Evolutionary conservation across 2,888 invertebrate species (phyloP), one percentile per base, ranked within the genome.

Genomic region (Himalopsyche kuldschensis): DNA sequence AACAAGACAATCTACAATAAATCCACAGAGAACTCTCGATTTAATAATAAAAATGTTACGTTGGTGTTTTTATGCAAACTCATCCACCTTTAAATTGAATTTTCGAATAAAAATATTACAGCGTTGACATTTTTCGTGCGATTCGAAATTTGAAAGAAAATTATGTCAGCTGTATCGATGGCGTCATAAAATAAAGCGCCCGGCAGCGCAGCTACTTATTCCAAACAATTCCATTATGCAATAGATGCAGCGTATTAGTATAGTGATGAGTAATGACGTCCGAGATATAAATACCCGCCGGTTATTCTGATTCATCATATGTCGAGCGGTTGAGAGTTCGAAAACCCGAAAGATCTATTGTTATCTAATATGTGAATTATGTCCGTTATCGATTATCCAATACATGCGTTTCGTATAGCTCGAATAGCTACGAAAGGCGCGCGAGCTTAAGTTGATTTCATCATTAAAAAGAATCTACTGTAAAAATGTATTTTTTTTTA

Each of bases 281-380:
- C 35, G 17, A 15, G 24, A 69, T 69, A 80, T 80, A 69, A 80
- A 80, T 80, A 80, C 41, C 63, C 82, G 63, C 17, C 32, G 47
- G 32, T 55, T 55, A n/a, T 24, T 76, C 41, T 81, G 81, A 81
- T 32, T 81, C 76, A 76, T 48, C 75, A 20, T 24, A 20, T 48
- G 75, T 80, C 27, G 35, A 20, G 30, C 55, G 75, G 35, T 47
- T 24, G 35, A 8, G 79, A 84, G 84, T 81, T 84, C 84, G 82
- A 82, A 82, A 41, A 84, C 84, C 82, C 82, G 79, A 55, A 47
- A 27, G 79, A 30, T 63, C 84, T 77, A 84, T 84, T 82, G 69
- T 84, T 79, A 78, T 47, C 78, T 41, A 79, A 15, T 55, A 55
- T 55, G 55, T n/a, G 5, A 41, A 41, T 41, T 41, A 17, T 6